A percentile compares a stretch with the other conserved stretches of the same genome.
phyloP scores from a whole-genome alignment of 2,888 invertebrate species.

The Vanessa cardui region DNA sequence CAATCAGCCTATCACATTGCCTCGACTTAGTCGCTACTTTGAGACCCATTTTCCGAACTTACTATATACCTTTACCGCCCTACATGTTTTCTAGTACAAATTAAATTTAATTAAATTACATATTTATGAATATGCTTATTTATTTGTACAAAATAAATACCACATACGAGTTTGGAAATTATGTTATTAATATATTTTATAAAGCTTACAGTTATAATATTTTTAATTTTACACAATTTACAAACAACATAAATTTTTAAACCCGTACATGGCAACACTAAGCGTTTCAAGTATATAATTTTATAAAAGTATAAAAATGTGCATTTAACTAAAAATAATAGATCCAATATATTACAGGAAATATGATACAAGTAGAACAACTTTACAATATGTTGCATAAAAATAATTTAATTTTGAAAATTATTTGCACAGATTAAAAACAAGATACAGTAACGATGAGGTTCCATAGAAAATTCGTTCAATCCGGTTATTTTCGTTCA shows the following conservation, averaged over 20 bases:
- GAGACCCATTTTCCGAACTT: conserved; percentile 62
- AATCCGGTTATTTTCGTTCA: neutral
- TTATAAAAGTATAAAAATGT: conserved; percentile 24
- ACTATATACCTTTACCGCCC: conserved; percentile 41
- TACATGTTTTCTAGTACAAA: conserved; percentile 22
- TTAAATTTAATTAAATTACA: conserved; percentile 19
- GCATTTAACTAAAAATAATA: conserved; percentile 12
- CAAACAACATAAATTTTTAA: conserved; percentile 10
- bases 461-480: neutral
- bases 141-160: conserved; percentile 29
- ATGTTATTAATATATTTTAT: neutral
- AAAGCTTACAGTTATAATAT: neutral
- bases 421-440: conserved; percentile 30
- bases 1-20: conserved; percentile 51
- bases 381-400: conserved; percentile 14
- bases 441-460: conserved; percentile 16
- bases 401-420: conserved; percentile 20
- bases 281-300: conserved; percentile 26
- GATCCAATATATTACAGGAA: conserved; percentile 8
- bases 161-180: conserved; percentile 11
- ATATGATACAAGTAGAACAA: conserved; percentile 27
- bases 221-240: neutral
- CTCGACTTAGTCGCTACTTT: conserved; percentile 63
- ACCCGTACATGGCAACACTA: conserved; percentile 26
- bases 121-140: conserved; percentile 13